phyloP scores from a whole-genome alignment of 2,797 vertebrate species.

The Pagetopsis macropterus region DNA sequence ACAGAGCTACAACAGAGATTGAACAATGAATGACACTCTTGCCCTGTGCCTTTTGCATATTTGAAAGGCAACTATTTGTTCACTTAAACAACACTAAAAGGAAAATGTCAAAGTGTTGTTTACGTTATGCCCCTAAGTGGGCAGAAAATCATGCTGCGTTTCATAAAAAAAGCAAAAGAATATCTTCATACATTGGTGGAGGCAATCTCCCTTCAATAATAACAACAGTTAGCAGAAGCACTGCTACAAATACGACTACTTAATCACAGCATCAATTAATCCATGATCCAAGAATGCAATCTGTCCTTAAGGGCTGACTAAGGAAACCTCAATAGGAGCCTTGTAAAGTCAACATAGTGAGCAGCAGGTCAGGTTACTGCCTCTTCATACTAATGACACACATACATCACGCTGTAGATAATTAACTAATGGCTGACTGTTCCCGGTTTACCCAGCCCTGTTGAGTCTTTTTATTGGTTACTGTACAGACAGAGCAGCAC shows the following conservation, averaged over 20 bases:
- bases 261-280: background rate
- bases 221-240: background rate
- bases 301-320: slow-evolving; percentile 2
- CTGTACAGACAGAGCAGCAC: slow-evolving; percentile 32
- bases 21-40: background rate
- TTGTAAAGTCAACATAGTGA: no score
- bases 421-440: slow-evolving; percentile 62
- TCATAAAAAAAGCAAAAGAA: background rate
- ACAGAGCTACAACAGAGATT: background rate
- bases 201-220: background rate
- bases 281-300: background rate
- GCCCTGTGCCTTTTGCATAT: background rate
- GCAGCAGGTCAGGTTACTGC: no score
- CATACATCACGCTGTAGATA: slow-evolving; percentile 46
- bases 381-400: slow-evolving; percentile 22
- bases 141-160: background rate
- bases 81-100: background rate
- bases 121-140: no score
- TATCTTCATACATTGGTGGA: background rate
- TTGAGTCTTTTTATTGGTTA: slow-evolving; percentile 32
- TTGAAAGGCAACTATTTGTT: no score
- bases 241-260: background rate
- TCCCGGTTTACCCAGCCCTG: background rate
- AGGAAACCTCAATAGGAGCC: slow-evolving; percentile 6
- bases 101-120: background rate